These are phyloP conservation scores for Strigamia crassipes DNA, from an alignment of 2,888 invertebrate species.

Conservation along the genomic window DNA sequence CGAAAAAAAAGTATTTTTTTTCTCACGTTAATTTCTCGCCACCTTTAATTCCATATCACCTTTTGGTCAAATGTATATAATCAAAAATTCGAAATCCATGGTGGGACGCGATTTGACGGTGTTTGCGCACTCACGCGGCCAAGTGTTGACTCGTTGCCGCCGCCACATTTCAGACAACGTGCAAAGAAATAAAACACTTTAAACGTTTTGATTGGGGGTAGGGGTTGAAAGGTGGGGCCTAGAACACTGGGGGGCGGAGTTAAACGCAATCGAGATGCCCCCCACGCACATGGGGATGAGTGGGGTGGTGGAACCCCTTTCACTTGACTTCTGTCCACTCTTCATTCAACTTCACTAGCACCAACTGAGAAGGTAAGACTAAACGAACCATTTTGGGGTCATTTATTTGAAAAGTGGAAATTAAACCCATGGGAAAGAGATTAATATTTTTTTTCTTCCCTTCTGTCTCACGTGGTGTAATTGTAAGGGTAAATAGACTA, in stretches of 20 bases:
- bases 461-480: too few relatives aligned
- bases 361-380: neutral
- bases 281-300: neutral
- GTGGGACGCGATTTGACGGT: too few relatives aligned
- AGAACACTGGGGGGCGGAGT: neutral
- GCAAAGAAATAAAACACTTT: too few relatives aligned
- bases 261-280: neutral
- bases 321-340: constrained; percentile 2
- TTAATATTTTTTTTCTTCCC: too few relatives aligned
- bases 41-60: neutral
- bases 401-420: too few relatives aligned
- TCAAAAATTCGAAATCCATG: too few relatives aligned
- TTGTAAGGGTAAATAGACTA: neutral
- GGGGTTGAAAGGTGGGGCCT: neutral
- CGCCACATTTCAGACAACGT: too few relatives aligned
- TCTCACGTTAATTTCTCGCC: neutral
- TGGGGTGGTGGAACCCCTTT: constrained; percentile 10
- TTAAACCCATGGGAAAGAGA: too few relatives aligned
- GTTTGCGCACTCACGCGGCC: neutral
- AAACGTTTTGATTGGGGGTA: neutral
- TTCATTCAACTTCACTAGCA: constrained; percentile 1
- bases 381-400: too few relatives aligned
- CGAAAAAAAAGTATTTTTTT: neutral
- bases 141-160: too few relatives aligned
- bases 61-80: neutral